phyloP scores from a whole-genome alignment of 2,888 invertebrate species.

The Schizaphis graminum region DNA sequence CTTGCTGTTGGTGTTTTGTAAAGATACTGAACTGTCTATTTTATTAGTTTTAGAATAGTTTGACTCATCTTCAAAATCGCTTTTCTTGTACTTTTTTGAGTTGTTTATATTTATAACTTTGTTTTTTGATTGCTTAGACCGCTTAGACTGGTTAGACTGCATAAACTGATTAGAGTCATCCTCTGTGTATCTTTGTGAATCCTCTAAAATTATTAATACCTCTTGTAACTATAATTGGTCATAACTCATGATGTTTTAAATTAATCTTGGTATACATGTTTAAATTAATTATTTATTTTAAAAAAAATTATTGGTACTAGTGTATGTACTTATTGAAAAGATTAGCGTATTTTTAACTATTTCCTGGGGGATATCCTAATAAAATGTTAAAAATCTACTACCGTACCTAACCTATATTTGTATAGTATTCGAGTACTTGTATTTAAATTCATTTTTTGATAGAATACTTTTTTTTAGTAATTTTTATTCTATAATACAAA shows the following conservation, averaged over 20 bases:
- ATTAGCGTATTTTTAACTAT: neutral
- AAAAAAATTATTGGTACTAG: too few relatives aligned
- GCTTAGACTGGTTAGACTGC: too few relatives aligned
- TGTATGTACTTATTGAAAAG: too few relatives aligned
- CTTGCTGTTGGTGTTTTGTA: neutral
- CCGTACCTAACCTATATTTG: neutral
- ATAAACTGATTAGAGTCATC: too few relatives aligned
- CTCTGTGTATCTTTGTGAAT: neutral
- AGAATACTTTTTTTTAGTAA: too few relatives aligned
- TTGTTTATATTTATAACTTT: neutral
- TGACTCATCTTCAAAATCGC: neutral
- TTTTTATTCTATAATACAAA: too few relatives aligned
- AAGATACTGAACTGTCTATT: neutral
- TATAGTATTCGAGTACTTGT: neutral
- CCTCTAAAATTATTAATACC: slow-evolving; percentile 26
- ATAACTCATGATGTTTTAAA: neutral
- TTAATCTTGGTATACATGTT: neutral
- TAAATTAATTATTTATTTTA: neutral
- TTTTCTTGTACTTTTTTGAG: neutral
- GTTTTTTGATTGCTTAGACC: neutral
- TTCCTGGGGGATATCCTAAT: neutral
- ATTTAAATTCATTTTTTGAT: neutral
- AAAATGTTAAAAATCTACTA: neutral
- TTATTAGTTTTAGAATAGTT: neutral
- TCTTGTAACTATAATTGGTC: neutral